Evolutionary conservation across 2,888 invertebrate genomes (phyloP).

Genomic region (Heteromurus nitidus): DNA sequence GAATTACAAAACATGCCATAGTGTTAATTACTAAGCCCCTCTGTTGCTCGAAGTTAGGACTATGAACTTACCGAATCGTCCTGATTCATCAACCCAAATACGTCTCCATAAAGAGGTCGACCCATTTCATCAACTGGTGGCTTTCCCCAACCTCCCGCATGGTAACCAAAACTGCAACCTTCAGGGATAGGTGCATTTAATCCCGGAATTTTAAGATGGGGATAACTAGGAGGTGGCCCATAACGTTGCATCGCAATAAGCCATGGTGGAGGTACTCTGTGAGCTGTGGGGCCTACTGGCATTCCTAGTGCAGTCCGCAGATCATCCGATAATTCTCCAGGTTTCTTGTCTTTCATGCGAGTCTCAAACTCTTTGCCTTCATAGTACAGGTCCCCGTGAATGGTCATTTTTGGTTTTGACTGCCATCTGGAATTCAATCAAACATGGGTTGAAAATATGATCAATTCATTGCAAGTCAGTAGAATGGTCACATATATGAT

Average conservation of each 20-base stretch:
- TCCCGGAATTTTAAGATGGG: slow-evolving; percentile 97
- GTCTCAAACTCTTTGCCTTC: slow-evolving; percentile 99
- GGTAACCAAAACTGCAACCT: slow-evolving; percentile 97
- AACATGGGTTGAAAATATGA: too few species aligned
- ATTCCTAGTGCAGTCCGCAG: slow-evolving; percentile 97
- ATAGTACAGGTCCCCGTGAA: slow-evolving; percentile 98
- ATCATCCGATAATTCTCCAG: slow-evolving; percentile 97
- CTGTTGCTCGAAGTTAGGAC: too few species aligned
- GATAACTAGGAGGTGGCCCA: slow-evolving; percentile 99
- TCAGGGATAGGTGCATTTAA: slow-evolving; percentile 99
- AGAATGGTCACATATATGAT: not conserved
- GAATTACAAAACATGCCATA: not conserved
- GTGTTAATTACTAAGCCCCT: too few species aligned
- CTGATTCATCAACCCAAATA: slow-evolving; percentile 86
- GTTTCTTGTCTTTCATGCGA: slow-evolving; percentile 97
- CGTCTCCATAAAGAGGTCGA: slow-evolving; percentile 98
- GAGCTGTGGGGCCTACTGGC: slow-evolving; percentile 96
- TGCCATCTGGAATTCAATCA: slow-evolving; percentile 93
- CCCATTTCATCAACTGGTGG: slow-evolving; percentile 99
- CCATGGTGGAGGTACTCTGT: slow-evolving; percentile 95
- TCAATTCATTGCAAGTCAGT: too few species aligned
- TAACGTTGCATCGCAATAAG: slow-evolving; percentile 98
- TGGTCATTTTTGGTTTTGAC: slow-evolving; percentile 98
- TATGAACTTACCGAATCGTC: slow-evolving; percentile 66
- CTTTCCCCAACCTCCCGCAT: slow-evolving; percentile 99